Conservation (phyloP, 2,888 invertebrate genomes). For the Creontiades dilutus region DNA sequence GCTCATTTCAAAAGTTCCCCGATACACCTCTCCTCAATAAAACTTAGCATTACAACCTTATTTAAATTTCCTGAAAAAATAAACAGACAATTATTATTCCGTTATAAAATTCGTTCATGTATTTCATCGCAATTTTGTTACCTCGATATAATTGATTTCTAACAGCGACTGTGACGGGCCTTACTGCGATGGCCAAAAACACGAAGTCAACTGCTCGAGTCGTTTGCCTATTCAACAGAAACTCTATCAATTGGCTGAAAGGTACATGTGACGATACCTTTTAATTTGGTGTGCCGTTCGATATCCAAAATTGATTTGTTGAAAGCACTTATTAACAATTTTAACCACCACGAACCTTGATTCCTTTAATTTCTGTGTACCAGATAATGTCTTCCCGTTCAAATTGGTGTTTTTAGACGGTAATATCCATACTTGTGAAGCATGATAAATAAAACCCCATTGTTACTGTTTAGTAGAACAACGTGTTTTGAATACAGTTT, state of each 20-base stretch:
- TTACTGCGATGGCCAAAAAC: slow-evolving; percentile 22
- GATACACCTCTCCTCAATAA: no score
- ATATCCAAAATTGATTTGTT: neutral
- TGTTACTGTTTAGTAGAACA: neutral
- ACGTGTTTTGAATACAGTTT: neutral
- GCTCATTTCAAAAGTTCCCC: no score
- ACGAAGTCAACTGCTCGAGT: slow-evolving; percentile 34
- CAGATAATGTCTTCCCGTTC: neutral
- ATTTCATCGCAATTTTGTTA: neutral
- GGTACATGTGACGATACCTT: slow-evolving; percentile 5
- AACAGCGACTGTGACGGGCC: slow-evolving; percentile 36
- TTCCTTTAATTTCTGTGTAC: neutral
- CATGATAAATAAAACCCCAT: neutral
- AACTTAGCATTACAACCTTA: no score
- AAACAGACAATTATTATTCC: no score
- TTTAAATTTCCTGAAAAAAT: no score
- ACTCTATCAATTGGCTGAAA: slow-evolving; percentile 38
- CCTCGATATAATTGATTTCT: slow-evolving; percentile 18
- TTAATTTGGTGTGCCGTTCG: neutral
- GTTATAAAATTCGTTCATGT: neutral
- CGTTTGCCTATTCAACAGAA: slow-evolving; percentile 24
- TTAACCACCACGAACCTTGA: neutral
- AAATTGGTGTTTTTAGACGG: slow-evolving; percentile 9
- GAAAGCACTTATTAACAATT: neutral
- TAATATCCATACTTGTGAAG: neutral